These are phyloP conservation scores for Drosophila jambulina DNA, from an alignment of 1,140 invertebrate genomes.

Conservation along the genomic window DNA sequence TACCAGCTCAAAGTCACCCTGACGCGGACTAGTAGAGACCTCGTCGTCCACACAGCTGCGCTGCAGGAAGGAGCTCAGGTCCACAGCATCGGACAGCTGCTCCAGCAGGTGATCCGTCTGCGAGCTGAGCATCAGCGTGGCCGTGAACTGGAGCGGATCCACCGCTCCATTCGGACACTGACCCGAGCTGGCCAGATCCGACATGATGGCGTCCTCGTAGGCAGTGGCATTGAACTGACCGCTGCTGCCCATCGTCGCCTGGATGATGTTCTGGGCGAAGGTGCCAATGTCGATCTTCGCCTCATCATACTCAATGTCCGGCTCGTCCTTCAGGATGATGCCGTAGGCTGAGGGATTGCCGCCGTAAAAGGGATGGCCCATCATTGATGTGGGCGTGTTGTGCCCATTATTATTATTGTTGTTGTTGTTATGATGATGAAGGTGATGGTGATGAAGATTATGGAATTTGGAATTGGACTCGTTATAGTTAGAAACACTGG, in stretches of 20 bases:
- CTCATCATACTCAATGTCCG: constrained; percentile 90
- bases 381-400: constrained; percentile 14
- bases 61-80: constrained; percentile 89
- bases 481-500: constrained; percentile 75
- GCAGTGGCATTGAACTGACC: constrained; percentile 88
- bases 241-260: constrained; percentile 84
- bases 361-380: constrained; percentile 89
- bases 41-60: constrained; percentile 88
- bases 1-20: constrained; percentile 85
- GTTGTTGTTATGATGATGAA: constrained; percentile 1
- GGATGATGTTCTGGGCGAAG: constrained; percentile 83
- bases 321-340: constrained; percentile 91
- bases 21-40: constrained; percentile 84
- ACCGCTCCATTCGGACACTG: constrained; percentile 85
- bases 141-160: constrained; percentile 92
- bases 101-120: constrained; percentile 91
- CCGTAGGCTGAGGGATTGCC: constrained; percentile 92
- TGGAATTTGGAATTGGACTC: constrained; percentile 84
- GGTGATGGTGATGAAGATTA: constrained; percentile 84
- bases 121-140: constrained; percentile 91
- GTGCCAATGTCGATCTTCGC: constrained; percentile 88
- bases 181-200: constrained; percentile 89
- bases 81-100: constrained; percentile 90
- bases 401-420: constrained; percentile 8
- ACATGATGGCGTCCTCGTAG: constrained; percentile 91